phyloP scores from a whole-genome alignment of 2,797 vertebrate genomes.

The Todus mexicanus region DNA sequence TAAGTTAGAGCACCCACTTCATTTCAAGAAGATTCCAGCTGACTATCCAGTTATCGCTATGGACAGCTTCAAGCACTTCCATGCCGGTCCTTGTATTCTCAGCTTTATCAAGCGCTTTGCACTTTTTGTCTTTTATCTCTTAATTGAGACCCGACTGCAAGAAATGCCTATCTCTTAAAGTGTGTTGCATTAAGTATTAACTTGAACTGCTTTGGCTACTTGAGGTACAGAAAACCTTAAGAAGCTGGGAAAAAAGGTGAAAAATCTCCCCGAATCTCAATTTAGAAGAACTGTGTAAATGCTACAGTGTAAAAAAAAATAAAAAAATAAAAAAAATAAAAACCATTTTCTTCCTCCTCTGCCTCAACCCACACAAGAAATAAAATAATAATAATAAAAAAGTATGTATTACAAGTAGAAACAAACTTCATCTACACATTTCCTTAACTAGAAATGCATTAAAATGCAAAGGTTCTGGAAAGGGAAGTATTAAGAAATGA shows the following conservation, averaged over 20 bases:
- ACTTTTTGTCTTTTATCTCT: conserved; percentile 95
- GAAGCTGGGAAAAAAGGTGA: conserved; percentile 68
- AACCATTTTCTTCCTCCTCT: conserved; percentile 45
- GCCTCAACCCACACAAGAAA: neutral
- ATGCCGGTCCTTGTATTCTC: conserved; percentile 83
- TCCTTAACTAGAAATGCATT: conserved; percentile 19
- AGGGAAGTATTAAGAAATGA: conserved; percentile 17
- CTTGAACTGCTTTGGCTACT: conserved; percentile 91
- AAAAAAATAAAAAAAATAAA: neutral
- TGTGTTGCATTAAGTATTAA: conserved; percentile 94
- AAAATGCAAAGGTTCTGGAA: conserved; percentile 56
- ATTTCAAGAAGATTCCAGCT: conserved; percentile 86
- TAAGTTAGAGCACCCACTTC: conserved; percentile 96
- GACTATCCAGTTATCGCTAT: conserved; percentile 90
- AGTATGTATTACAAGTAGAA: conserved; percentile 11
- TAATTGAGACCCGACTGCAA: conserved; percentile 93
- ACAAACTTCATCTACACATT: conserved; percentile 33
- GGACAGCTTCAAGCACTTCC: conserved; percentile 91
- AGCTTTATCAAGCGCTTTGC: conserved; percentile 92
- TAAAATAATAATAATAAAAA: neutral
- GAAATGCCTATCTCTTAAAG: conserved; percentile 94
- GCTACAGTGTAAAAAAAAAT: conserved; percentile 60
- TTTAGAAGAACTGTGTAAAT: conserved; percentile 77
- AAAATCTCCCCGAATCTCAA: conserved; percentile 77
- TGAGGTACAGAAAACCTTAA: conserved; percentile 75